Conservation (phyloP, 1,140 invertebrate species). For the Leptinotarsa defecta region DNA sequence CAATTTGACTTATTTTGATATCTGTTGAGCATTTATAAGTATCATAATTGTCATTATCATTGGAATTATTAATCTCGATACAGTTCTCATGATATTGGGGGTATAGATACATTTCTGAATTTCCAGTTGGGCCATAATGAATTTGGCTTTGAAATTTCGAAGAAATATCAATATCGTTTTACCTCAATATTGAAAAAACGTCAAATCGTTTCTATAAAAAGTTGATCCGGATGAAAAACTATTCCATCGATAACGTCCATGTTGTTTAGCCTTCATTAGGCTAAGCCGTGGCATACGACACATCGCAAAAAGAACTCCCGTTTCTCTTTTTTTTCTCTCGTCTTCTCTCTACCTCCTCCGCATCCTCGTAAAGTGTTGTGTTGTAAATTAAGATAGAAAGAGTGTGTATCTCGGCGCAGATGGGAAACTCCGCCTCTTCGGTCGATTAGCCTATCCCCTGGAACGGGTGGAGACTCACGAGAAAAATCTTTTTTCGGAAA, state of each 20-base stretch:
- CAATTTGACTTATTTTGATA: too few species aligned
- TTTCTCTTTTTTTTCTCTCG: conserved; percentile 16
- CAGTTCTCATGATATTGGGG: too few species aligned
- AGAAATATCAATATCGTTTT: too few species aligned
- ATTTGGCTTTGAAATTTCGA: too few species aligned
- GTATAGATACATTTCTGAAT: too few species aligned
- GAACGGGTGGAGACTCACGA: conserved; percentile 55
- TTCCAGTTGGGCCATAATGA: too few species aligned
- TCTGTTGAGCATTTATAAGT: too few species aligned
- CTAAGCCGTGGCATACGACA: conserved; percentile 18
- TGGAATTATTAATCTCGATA: too few species aligned
- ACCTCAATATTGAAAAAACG: neutral
- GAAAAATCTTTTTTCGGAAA: conserved; percentile 56
- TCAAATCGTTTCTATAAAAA: neutral
- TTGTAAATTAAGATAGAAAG: conserved; percentile 41
- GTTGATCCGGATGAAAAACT: neutral
- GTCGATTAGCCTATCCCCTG: conserved; percentile 54
- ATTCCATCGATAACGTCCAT: conserved; percentile 4
- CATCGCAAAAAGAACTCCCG: conserved; percentile 20
- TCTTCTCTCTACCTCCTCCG: conserved; percentile 11
- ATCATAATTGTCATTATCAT: too few species aligned
- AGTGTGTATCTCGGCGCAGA: conserved; percentile 29
- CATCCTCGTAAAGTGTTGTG: conserved; percentile 27
- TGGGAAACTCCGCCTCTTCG: conserved; percentile 32
- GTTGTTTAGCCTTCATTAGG: conserved; percentile 16